Evolutionary conservation across 1,140 invertebrate species (phyloP).

Genomic region (Hylaeus volcanicus): DNA sequence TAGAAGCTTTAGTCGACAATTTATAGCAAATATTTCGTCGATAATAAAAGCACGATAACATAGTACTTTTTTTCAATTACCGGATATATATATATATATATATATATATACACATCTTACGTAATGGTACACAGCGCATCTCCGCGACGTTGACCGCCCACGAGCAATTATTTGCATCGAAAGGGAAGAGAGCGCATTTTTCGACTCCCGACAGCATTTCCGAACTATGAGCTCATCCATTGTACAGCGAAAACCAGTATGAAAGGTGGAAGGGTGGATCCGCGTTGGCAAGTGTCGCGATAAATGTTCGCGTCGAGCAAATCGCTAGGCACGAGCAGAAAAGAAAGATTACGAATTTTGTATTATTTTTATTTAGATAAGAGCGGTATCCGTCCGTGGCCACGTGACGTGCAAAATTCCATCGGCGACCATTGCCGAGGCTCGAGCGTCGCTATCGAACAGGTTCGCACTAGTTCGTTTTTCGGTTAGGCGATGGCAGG

Average conservation of each 20-base stretch:
- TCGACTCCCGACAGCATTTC: neutral
- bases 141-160: neutral
- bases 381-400: too few relatives aligned
- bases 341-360: too few relatives aligned
- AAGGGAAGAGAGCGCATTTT: neutral
- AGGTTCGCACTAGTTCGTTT: neutral
- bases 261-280: neutral
- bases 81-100: neutral
- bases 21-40: too few relatives aligned
- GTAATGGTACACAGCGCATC: neutral
- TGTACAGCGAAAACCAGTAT: neutral
- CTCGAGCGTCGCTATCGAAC: neutral
- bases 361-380: too few relatives aligned
- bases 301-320: too few relatives aligned
- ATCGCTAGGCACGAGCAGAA: too few relatives aligned
- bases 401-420: neutral
- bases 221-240: too few relatives aligned
- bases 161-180: constrained; percentile 13
- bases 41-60: too few relatives aligned
- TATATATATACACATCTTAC: neutral
- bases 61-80: neutral
- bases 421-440: neutral
- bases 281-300: neutral
- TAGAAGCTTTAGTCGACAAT: too few relatives aligned
- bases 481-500: neutral